These are phyloP conservation scores for Lissocephala sabroskyi DNA, from an alignment of 2,888 invertebrate genomes.

Conservation along the genomic window DNA sequence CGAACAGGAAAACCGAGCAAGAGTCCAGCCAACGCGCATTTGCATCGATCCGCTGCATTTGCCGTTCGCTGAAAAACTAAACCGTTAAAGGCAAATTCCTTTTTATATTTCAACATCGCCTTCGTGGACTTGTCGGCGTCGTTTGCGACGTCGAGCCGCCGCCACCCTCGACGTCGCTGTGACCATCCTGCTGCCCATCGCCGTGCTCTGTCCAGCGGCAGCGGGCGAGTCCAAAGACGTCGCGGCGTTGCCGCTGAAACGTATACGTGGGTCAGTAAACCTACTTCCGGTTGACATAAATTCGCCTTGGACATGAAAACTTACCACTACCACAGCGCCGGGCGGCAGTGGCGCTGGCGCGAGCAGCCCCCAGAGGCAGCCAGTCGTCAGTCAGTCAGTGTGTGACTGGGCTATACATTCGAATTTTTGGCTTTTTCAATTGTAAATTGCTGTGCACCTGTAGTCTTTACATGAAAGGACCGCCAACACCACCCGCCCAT, in stretches of 20 bases:
- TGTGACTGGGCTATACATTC: not conserved
- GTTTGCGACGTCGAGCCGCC: slow-evolving; percentile 19
- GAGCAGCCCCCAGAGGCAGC: not conserved
- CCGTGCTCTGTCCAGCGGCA: too few species aligned
- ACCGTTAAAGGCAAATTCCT: slow-evolving; percentile 49
- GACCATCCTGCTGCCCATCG: slow-evolving; percentile 11
- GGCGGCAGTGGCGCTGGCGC: slow-evolving; percentile 16
- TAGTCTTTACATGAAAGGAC: too few species aligned
- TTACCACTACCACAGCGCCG: slow-evolving; percentile 42
- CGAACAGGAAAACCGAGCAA: too few species aligned
- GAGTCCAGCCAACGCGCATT: slow-evolving; percentile 58
- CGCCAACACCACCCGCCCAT: too few species aligned
- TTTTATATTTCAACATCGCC: slow-evolving; percentile 44
- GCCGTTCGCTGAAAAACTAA: slow-evolving; percentile 67
- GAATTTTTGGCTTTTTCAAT: slow-evolving; percentile 2
- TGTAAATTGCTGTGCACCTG: not conserved
- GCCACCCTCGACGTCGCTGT: slow-evolving; percentile 8
- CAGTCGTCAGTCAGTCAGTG: not conserved
- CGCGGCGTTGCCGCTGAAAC: slow-evolving; percentile 38
- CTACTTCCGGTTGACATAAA: slow-evolving; percentile 73
- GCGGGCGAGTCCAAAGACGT: slow-evolving; percentile 12
- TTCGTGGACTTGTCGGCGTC: slow-evolving; percentile 1
- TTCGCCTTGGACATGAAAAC: slow-evolving; percentile 73
- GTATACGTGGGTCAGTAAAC: slow-evolving; percentile 73
- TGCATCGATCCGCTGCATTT: slow-evolving; percentile 69